Evolutionary conservation across 2,888 invertebrate genomes (phyloP).

Genomic region (Hymenopus coronatus): DNA sequence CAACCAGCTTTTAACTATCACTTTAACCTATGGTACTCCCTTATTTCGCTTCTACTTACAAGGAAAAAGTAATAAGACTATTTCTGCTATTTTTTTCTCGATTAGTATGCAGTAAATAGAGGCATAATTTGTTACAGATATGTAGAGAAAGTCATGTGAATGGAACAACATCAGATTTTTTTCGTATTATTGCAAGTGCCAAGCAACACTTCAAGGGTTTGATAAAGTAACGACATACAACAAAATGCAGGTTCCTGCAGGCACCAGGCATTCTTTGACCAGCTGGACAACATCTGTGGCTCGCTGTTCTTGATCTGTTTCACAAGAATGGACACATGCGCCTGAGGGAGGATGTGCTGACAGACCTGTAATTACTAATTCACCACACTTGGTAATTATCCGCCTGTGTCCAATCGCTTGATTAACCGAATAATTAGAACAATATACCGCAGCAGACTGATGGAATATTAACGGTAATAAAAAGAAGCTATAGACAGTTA

Average conservation of each 20-base stretch:
- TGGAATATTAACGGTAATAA: neutral
- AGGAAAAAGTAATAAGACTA: too few species aligned
- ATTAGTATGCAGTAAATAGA: too few species aligned
- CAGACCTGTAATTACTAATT: neutral
- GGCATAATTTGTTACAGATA: too few species aligned
- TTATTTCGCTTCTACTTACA: too few species aligned
- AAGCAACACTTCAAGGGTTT: neutral
- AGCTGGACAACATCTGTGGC: too few species aligned
- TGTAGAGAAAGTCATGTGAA: too few species aligned
- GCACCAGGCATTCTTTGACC: neutral
- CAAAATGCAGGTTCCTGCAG: neutral
- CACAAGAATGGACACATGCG: too few species aligned
- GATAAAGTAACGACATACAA: neutral
- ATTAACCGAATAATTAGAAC: neutral
- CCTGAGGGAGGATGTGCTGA: neutral
- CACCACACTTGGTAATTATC: neutral
- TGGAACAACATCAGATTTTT: too few species aligned
- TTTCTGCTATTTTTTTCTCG: too few species aligned
- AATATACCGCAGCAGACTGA: neutral
- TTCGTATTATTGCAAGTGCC: neutral
- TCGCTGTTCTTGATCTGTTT: too few species aligned
- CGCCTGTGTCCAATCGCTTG: neutral
- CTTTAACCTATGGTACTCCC: too few species aligned
- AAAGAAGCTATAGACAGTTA: neutral
- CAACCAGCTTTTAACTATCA: too few species aligned